Evolutionary conservation across 2,113 vertebrate species (phyloP).

Genomic region (Podarcis muralis): DNA sequence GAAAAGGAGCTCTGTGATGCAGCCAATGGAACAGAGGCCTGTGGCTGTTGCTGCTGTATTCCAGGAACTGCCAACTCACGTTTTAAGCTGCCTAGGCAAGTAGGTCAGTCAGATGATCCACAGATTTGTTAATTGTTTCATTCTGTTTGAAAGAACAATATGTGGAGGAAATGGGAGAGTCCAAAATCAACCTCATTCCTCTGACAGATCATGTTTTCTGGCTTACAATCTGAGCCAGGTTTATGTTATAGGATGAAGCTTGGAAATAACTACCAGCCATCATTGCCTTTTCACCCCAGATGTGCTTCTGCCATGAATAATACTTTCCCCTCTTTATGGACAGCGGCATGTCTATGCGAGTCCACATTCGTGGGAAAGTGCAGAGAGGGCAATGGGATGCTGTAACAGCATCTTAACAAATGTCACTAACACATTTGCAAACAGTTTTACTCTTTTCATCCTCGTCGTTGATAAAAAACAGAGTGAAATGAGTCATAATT

Average conservation of each 20-base stretch:
- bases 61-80: background rate
- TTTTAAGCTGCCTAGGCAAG: background rate
- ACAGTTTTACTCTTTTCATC: background rate
- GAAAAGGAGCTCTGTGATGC: background rate
- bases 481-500: slow-evolving; percentile 19
- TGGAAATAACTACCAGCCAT: background rate
- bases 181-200: background rate
- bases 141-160: background rate
- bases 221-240: background rate
- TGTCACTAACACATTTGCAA: slow-evolving; percentile 4
- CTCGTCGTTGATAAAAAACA: background rate
- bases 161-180: background rate
- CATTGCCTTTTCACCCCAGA: background rate
- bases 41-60: background rate
- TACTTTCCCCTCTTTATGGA: background rate
- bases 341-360: background rate
- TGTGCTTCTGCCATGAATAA: background rate
- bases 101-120: slow-evolving; percentile 2
- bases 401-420: background rate
- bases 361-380: background rate
- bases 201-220: slow-evolving; percentile 1
- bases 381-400: background rate
- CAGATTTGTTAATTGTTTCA: slow-evolving; percentile 9
- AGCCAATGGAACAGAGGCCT: background rate
- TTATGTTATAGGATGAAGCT: slow-evolving; percentile 12